Evolutionary conservation across 35 echinoderm and acorn worm species (phyloP).

Genomic region (Stichopus chloronotus): DNA sequence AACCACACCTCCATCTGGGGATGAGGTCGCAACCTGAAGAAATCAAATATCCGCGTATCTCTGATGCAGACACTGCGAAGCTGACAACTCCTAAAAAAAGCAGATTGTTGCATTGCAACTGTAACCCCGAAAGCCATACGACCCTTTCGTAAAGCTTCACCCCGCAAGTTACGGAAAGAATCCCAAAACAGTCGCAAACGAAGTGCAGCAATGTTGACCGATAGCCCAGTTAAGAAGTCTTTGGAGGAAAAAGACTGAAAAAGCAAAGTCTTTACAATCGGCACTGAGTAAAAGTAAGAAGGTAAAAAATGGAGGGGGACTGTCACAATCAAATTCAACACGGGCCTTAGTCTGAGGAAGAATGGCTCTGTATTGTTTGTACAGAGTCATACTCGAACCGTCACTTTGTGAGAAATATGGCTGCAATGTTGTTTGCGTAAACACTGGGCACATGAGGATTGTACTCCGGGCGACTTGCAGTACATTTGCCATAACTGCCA

Average conservation of each 20-base stretch:
- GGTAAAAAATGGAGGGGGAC: neutral
- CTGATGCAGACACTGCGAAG: too few species aligned
- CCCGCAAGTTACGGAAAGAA: neutral
- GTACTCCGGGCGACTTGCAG: neutral
- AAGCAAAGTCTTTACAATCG: neutral
- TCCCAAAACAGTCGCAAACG: neutral
- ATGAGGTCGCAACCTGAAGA: too few species aligned
- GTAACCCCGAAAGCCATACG: constrained; percentile 6
- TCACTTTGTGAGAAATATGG: neutral
- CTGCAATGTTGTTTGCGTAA: neutral
- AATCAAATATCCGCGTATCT: too few species aligned
- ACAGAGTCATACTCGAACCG: neutral
- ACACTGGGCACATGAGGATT: constrained; percentile 13
- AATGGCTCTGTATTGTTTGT: neutral
- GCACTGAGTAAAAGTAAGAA: neutral
- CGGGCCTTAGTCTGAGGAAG: too few species aligned
- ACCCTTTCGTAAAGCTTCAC: constrained; percentile 21
- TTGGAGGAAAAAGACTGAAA: constrained; percentile 7
- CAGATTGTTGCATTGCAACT: too few species aligned
- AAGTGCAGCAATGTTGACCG: neutral
- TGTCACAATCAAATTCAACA: neutral
- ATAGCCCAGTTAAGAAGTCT: constrained; percentile 2
- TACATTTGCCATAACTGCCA: neutral
- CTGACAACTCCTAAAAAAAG: neutral
- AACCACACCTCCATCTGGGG: neutral